Evolutionary conservation across 2,888 invertebrate species (phyloP), one percentile per base, ranked within the genome.

Genomic region (Lasius platythorax): DNA sequence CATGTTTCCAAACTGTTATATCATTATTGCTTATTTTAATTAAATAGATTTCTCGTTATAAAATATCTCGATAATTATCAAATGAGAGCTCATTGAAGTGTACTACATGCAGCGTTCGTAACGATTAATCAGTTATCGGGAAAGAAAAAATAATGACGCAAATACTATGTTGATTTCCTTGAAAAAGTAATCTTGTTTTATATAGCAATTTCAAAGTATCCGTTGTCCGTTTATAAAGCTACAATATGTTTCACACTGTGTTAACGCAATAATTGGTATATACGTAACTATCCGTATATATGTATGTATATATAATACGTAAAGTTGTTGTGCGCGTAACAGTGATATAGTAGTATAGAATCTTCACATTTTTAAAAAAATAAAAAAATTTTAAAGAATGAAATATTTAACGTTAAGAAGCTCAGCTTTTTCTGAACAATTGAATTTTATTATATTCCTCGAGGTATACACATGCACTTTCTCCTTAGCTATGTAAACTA

Each of bases 131-230:
- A 40, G 18, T 40, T 23, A 30, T 50, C 18, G 15, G n/a, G 46
- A 75, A 8, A 46, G 5, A 6, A 43, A 28, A 9, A 37, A 64
- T 28, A 43, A 82, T n/a, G 37, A 63, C 12, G 23, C 46, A n/a
- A 53, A 6, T 37, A 43, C 0, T 66, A 50, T 68, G 18, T 37
- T 18, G 63, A 43, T 85, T 75, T 64, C 70, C 64, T 75, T 61
- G 63, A 56, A 66, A 33, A 74, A 11, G 12, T 70, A 61, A 56
- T 50, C 28, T 61, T 53, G 12, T 56, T 66, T n/a, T 30, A 23
- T 40, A 2, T 28, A 63, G 8, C 46, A 67, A 37, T 76, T 68
- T 12, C 3, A 30, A 70, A 15, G 18, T 83, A 46, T 9, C 33
- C 18, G 43, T 3, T 37, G 9, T 6, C n/a, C 23, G 15, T 50